Evolutionary conservation across 2,888 invertebrate genomes (phyloP).

Genomic region (Metallyticus violacea): DNA sequence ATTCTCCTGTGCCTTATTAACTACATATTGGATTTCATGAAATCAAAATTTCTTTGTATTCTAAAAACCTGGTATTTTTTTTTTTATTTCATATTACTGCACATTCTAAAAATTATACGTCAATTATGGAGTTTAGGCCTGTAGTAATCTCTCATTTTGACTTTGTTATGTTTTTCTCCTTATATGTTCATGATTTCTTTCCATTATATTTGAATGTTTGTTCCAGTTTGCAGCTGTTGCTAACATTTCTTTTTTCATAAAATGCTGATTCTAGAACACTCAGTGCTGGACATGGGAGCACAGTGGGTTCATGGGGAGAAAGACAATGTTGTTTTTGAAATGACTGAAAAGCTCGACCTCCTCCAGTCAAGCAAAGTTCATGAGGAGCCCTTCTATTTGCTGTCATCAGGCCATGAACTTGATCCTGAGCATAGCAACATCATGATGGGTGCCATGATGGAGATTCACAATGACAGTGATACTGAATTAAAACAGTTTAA

Average conservation of each 20-base stretch:
- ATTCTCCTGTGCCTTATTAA: too few relatives aligned
- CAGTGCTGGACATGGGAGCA: conserved; percentile 68
- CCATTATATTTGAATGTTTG: too few relatives aligned
- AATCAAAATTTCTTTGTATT: too few relatives aligned
- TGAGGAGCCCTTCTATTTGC: not conserved
- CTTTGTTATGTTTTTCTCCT: too few relatives aligned
- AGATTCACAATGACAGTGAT: conserved; percentile 43
- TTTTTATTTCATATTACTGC: too few relatives aligned
- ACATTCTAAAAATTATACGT: too few relatives aligned
- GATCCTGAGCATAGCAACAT: not conserved
- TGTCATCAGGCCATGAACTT: not conserved
- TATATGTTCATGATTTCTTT: too few relatives aligned
- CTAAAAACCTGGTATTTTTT: too few relatives aligned
- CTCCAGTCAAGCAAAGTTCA: conserved; percentile 21
- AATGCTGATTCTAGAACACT: conserved; percentile 41
- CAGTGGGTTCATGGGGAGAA: conserved; percentile 78
- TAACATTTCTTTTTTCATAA: not conserved
- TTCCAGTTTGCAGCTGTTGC: too few relatives aligned
- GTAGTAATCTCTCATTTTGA: too few relatives aligned
- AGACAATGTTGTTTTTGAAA: conserved; percentile 50
- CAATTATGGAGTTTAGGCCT: too few relatives aligned
- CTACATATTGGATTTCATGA: too few relatives aligned
- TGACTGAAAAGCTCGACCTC: conserved; percentile 35
- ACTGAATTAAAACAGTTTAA: conserved; percentile 45
- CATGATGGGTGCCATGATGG: not conserved